Percentiles rank a stretch among this genome's conserved stretches.
Evolutionary conservation across 2,797 vertebrate species (phyloP).

Genomic region (Hyperoplus lanceolatus): DNA sequence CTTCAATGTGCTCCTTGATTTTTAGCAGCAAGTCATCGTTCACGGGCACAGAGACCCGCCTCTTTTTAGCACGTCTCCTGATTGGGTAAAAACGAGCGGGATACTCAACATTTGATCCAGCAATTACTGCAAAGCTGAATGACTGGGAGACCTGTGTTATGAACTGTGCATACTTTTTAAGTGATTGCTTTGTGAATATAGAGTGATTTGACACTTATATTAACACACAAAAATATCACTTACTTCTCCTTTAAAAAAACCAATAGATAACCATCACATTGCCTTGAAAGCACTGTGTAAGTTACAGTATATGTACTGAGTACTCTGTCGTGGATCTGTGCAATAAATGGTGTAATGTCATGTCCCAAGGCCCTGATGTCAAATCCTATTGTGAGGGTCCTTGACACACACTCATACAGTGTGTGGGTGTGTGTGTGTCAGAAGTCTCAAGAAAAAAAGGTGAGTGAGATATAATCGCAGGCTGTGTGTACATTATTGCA

Average conservation of each 20-base stretch:
- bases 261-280: neutral
- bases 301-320: neutral
- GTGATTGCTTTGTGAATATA: too few species aligned
- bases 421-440: neutral
- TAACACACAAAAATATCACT: too few species aligned
- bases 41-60: too few species aligned
- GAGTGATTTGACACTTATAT: too few species aligned
- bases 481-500: conserved; percentile 45
- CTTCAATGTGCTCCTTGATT: conserved; percentile 37
- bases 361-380: conserved; percentile 38
- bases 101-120: too few species aligned
- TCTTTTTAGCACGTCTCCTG: too few species aligned
- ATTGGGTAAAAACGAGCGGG: too few species aligned
- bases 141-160: too few species aligned
- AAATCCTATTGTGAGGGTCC: conserved; percentile 30
- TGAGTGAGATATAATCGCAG: conserved; percentile 36
- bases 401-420: conserved; percentile 24
- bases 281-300: neutral
- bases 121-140: too few species aligned
- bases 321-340: conserved; percentile 2
- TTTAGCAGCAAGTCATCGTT: neutral
- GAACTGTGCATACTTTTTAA: too few species aligned
- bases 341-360: conserved; percentile 33
- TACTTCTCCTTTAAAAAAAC: too few species aligned
- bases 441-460: conserved; percentile 35